phyloP scores from a whole-genome alignment of 2,797 vertebrate species.

The Ibycter americanus region DNA sequence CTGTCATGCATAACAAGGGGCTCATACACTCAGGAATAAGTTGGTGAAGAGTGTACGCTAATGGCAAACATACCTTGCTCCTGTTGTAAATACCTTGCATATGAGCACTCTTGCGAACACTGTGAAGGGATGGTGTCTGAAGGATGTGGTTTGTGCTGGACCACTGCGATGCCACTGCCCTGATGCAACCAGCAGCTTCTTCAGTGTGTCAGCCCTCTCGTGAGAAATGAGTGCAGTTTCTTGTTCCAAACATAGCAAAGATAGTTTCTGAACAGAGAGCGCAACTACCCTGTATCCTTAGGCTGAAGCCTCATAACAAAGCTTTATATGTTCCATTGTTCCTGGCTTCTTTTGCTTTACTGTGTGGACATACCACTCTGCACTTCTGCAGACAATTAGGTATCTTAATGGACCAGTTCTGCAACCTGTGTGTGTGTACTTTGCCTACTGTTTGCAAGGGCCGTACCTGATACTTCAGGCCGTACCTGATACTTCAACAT shows the following conservation, averaged over 20 bases:
- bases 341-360: neutral
- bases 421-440: neutral
- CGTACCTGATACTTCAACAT: accelerated
- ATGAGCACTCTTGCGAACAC: accelerated
- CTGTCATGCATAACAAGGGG: neutral
- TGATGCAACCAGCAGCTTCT: neutral
- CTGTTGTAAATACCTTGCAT: neutral
- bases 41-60: neutral
- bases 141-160: neutral
- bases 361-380: neutral
- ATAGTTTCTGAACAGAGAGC: neutral
- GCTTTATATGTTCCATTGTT: neutral
- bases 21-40: neutral
- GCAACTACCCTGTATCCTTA: neutral
- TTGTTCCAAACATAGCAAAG: neutral
- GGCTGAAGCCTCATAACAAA: neutral
- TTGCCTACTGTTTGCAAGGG: neutral
- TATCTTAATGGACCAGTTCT: neutral
- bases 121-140: neutral
- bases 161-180: neutral
- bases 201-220: neutral
- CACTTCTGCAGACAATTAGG: neutral
- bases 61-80: neutral
- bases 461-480: accelerated
- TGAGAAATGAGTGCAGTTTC: neutral